A percentile compares a stretch with the other conserved stretches of the same genome.
phyloP scores from a whole-genome alignment of 2,113 vertebrate genomes.

The Rhineura floridana region DNA sequence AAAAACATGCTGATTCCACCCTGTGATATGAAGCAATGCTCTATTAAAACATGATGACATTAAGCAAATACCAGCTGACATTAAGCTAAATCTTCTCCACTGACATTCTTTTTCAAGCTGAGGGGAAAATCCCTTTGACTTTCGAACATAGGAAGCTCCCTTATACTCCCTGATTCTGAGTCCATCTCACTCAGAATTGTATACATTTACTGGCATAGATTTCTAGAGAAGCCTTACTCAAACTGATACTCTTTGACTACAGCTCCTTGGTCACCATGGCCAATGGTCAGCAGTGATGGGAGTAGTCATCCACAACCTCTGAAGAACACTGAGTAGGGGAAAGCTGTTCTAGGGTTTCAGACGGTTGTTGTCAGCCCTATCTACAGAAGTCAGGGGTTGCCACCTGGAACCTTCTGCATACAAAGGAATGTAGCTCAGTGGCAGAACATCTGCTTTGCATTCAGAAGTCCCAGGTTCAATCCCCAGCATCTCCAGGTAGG shows the following conservation, averaged over 20 bases:
- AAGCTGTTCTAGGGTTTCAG: no score
- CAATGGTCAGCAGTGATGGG: neutral
- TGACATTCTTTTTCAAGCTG: neutral
- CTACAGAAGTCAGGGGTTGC: no score
- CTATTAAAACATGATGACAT: conserved; percentile 4
- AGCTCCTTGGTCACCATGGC: neutral
- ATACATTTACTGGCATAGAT: neutral
- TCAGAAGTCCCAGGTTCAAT: no score
- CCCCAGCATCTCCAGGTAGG: no score
- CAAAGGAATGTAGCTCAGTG: no score
- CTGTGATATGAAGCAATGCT: conserved; percentile 19
- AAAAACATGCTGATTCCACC: conserved; percentile 1
- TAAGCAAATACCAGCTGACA: neutral
- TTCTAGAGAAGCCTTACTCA: neutral
- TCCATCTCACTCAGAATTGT: neutral
- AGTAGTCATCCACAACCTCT: neutral
- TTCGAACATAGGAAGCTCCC: neutral
- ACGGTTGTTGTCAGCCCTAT: no score
- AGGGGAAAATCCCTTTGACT: neutral
- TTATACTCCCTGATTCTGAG: neutral
- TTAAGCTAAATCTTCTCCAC: neutral
- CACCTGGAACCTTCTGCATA: no score
- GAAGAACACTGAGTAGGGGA: neutral
- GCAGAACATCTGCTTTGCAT: no score
- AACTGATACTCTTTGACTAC: neutral